Evolutionary conservation across 23 tunicate species (phyloP).

Genomic region (Ciona savignyi): DNA sequence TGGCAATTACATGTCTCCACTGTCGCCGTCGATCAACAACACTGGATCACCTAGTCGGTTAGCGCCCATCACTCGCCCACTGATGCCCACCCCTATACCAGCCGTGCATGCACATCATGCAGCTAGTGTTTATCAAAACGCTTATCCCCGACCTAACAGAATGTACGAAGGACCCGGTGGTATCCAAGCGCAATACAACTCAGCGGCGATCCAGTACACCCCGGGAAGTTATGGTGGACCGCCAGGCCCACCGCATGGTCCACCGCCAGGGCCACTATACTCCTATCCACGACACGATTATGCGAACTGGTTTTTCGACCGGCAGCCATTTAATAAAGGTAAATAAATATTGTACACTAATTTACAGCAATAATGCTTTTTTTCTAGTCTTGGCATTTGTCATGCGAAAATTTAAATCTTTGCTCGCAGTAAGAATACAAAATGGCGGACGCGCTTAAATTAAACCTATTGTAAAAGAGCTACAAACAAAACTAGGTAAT

Average conservation of each 20-base stretch:
- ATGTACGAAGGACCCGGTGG: conserved; percentile 56
- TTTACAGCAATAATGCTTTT: too few species aligned
- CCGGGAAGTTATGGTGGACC: conserved; percentile 38
- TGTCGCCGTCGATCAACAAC: conserved; percentile 8
- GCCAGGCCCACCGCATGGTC: conserved; percentile 25
- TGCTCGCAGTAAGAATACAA: too few species aligned
- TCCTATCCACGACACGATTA: conserved; percentile 44
- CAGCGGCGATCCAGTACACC: conserved; percentile 55
- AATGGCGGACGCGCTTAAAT: too few species aligned
- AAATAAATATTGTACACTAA: neutral
- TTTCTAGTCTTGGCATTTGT: too few species aligned
- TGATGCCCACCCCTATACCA: conserved; percentile 89
- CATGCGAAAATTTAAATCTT: too few species aligned
- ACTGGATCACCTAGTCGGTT: conserved; percentile 17
- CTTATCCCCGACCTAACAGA: conserved; percentile 39
- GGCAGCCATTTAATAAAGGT: conserved; percentile 34
- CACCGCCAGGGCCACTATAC: conserved; percentile 27
- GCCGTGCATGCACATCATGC: conserved; percentile 81
- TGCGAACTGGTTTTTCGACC: conserved; percentile 23
- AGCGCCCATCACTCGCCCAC: conserved; percentile 30
- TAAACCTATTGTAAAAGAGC: too few species aligned
- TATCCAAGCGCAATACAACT: conserved; percentile 30
- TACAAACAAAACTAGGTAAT: too few species aligned
- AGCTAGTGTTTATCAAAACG: neutral
- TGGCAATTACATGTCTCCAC: conserved; percentile 15